Evolutionary conservation across 2,888 invertebrate genomes (phyloP).

Genomic region (Lordiphosa andalusiaca): DNA sequence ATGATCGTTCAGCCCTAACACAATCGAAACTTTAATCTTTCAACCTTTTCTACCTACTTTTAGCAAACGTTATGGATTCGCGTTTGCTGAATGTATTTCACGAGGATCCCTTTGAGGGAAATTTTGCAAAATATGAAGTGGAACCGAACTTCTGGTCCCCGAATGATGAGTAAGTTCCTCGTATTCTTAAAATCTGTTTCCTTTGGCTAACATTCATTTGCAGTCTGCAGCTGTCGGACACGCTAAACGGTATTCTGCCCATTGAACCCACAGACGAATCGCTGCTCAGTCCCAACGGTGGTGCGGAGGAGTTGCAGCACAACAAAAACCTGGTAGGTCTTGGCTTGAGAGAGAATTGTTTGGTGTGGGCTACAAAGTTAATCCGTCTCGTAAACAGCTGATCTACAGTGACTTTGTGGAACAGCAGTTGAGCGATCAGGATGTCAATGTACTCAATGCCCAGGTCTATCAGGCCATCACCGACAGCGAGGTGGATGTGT

Average conservation of each 20-base stretch:
- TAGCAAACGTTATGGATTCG: conserved; percentile 75
- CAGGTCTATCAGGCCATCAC: conserved; percentile 52
- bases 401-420: conserved; percentile 72
- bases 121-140: conserved; percentile 73
- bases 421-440: conserved; percentile 55
- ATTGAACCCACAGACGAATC: conserved; percentile 72
- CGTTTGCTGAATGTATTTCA: conserved; percentile 78
- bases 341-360: neutral
- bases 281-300: conserved; percentile 49
- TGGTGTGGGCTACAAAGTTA: conserved; percentile 11
- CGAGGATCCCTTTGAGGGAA: conserved; percentile 79
- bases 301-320: conserved; percentile 54
- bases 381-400: conserved; percentile 54
- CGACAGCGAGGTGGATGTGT: conserved; percentile 50
- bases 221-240: conserved; percentile 77
- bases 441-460: conserved; percentile 61
- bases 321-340: conserved; percentile 71
- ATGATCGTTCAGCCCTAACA: too few species aligned
- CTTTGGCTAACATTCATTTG: conserved; percentile 18
- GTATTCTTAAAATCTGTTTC: neutral
- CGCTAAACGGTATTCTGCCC: conserved; percentile 79
- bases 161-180: conserved; percentile 76
- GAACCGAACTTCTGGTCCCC: conserved; percentile 77
- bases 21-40: too few species aligned
- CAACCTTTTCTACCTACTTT: neutral